Evolutionary conservation across 2,797 vertebrate genomes (phyloP), one percentile per base, ranked within the genome.

Genomic region (Hipposideros larvatus): DNA sequence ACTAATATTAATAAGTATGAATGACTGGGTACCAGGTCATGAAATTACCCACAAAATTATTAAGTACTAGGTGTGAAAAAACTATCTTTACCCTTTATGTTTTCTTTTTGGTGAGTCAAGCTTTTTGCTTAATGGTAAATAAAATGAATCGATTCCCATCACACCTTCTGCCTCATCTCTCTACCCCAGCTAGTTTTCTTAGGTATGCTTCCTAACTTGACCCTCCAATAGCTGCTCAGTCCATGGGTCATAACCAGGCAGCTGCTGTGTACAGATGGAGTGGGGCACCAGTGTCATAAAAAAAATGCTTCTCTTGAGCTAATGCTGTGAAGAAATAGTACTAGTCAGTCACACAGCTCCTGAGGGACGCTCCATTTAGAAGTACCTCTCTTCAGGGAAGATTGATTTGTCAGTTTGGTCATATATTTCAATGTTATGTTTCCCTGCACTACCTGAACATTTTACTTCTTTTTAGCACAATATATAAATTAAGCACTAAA

Each of bases 391-490:
- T 68, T 96, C 14, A 63, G 46, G 65, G 28, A 68, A 83, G 28
- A 92, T 63, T 63, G 61, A 91, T 90, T 51, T 71, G 18, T 80
- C 70, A 83, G 14, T 84, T 80, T 61, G 15, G 7, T 48, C 22
- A 48, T 48, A 59, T 70, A 84, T 87, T 90, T 80, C 65, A 87
- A 41, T 55, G 51, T 1, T 59, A 46, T 82, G 3, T 61, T 74
- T 70, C 68, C n/a, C 22, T 48, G 8, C 0, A 46, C 34, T 78
- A 51, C n/a, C 7, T 71, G 61, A 90, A 88, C 48, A 21, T 85
- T 82, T 82, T 78, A 78, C 78, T 91, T 74, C 43, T 75, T 89
- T 96, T 84, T 37, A 94, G 31, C 4, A 78, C 11, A 78, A 71
- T 55, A 16, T 77, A 86, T 92, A 71, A 59, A 77, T 74, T 91